Evolutionary conservation across 2,113 vertebrate species (phyloP), one percentile per base, ranked within the genome.

Genomic region (Scalopus aquaticus): DNA sequence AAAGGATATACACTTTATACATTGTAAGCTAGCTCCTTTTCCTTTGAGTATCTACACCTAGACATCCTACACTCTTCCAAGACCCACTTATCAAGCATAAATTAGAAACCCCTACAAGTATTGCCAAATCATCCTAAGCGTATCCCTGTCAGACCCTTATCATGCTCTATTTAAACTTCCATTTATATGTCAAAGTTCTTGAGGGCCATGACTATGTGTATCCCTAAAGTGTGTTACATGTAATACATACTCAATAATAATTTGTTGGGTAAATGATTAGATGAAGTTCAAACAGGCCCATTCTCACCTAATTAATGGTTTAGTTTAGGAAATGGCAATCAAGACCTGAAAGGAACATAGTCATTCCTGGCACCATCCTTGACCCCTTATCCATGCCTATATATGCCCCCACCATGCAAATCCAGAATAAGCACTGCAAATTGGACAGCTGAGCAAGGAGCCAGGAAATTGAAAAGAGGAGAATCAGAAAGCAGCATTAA

Each of bases 261-360:
- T 90, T 76, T 88, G 13, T 46, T 69, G 37, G 85, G 49, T 72
- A 92, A 85, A 69, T 35, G 24, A 88, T 5, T 60, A 11, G 28
- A 58, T 83, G 42, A 88, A 70, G 42, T 81, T 88, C 15, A 62
- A 83, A 90, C 11, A 84, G 30, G 28, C 22, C 46, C 28, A 87
- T 90, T 56, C 16, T 93, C 44, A 82, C 46, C 9, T 32, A 44
- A 12, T 32, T 83, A 74, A 3, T 92, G 65, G 65, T 72, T 80
- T 88, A 70, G 54, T 84, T 94, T 88, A 94, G 82, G n/a, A 88
- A 92, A 2, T 51, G 16, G 88, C 37, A 64, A 83, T 26, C 69
- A 78, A 88, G 51, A 86, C 77, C n/a, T 78, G 35, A 82, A 88
- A 95, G 28, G 20, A 51, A 94, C 22, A 42, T 69, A 77, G 42